These are phyloP conservation scores for Pygocentrus nattereri DNA, from an alignment of 2,797 vertebrate species.

Conservation along the genomic window DNA sequence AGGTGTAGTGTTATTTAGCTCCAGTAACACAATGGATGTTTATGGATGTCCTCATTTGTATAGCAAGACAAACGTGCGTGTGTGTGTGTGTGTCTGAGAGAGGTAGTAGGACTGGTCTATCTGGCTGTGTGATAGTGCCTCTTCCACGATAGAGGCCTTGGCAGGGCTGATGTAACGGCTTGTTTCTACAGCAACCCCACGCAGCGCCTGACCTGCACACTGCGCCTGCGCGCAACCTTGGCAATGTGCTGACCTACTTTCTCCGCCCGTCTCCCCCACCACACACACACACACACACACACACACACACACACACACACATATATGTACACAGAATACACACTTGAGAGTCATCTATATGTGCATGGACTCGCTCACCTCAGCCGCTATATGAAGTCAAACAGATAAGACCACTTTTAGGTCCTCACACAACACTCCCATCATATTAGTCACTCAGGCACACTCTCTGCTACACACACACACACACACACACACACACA, in stretches of 20 bases:
- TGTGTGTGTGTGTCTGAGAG: slow-evolving; percentile 52
- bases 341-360: slow-evolving; percentile 28
- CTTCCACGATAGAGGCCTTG: slow-evolving; percentile 40
- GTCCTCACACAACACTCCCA: not conserved
- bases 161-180: slow-evolving; percentile 67
- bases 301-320: slow-evolving; percentile 48
- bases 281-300: slow-evolving; percentile 31
- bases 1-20: no score
- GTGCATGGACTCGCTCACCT: slow-evolving; percentile 34
- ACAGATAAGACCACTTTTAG: slow-evolving; percentile 34
- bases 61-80: no score
- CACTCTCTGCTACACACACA: not conserved
- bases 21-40: no score
- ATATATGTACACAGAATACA: slow-evolving; percentile 29
- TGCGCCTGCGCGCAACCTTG: slow-evolving; percentile 72
- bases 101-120: slow-evolving; percentile 66
- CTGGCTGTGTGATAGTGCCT: slow-evolving; percentile 50
- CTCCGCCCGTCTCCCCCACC: slow-evolving; percentile 62
- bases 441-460: not conserved
- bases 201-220: slow-evolving; percentile 60
- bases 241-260: slow-evolving; percentile 80
- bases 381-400: slow-evolving; percentile 28
- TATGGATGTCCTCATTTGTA: no score
- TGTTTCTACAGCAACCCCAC: slow-evolving; percentile 72
- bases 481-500: not conserved